Conservation (phyloP, 2,888 invertebrate genomes). For the Aleiodes testaceus region DNA sequence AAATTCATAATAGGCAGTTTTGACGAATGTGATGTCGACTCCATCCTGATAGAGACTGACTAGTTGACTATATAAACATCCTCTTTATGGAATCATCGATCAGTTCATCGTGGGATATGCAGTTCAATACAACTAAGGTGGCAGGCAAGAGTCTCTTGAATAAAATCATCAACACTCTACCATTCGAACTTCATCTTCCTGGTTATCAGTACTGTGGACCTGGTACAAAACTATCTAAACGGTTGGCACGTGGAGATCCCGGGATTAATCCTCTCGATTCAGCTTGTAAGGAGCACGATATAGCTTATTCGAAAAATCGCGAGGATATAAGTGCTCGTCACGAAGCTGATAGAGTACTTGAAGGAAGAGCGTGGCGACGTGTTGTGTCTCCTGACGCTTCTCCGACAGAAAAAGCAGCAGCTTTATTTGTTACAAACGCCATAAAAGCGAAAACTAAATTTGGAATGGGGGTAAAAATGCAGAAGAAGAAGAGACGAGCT, state of each 20-base stretch:
- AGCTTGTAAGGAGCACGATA: slow-evolving; percentile 55
- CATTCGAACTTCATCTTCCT: slow-evolving; percentile 51
- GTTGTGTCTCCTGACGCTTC: slow-evolving; percentile 58
- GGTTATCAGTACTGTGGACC: slow-evolving; percentile 55
- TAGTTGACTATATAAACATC: neutral
- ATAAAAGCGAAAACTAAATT: slow-evolving; percentile 67
- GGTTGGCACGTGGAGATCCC: too few species aligned
- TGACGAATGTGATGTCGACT: neutral
- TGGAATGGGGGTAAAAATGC: too few species aligned
- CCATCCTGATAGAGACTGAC: neutral
- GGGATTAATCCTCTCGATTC: slow-evolving; percentile 56
- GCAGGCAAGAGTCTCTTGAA: slow-evolving; percentile 43
- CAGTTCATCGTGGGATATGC: neutral
- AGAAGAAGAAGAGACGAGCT: too few species aligned
- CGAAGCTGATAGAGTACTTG: slow-evolving; percentile 64
- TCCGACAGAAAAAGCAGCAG: slow-evolving; percentile 60
- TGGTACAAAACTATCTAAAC: too few species aligned
- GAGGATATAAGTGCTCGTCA: slow-evolving; percentile 53
- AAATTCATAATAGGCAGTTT: neutral
- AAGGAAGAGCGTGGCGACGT: slow-evolving; percentile 60
- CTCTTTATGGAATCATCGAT: neutral
- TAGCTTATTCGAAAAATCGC: slow-evolving; percentile 51
- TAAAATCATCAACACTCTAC: slow-evolving; percentile 47
- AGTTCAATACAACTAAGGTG: neutral
- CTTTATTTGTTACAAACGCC: slow-evolving; percentile 57